Conservation (phyloP, 2,797 vertebrate genomes). For the Orientallactaga sibirica region DNA sequence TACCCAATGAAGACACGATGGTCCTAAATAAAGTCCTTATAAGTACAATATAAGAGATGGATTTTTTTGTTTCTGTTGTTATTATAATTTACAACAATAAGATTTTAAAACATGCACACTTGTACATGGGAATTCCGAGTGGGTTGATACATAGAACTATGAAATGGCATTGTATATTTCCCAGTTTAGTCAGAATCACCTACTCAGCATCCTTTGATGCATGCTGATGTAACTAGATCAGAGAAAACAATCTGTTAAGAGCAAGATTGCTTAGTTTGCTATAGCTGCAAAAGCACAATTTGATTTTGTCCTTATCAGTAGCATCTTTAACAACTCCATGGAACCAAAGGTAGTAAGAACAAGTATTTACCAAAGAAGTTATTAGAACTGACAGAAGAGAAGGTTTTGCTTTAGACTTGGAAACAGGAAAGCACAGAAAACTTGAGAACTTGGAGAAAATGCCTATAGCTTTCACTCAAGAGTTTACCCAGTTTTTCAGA, state of each 20-base stretch:
- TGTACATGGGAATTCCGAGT: background rate
- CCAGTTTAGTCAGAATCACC: background rate
- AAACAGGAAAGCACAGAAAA: background rate
- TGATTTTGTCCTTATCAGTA: conserved; percentile 30
- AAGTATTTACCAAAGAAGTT: conserved; percentile 13
- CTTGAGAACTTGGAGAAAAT: background rate
- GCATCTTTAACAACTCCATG: conserved; percentile 12
- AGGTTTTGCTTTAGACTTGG: background rate
- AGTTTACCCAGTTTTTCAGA: background rate
- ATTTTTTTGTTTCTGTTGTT: conserved; percentile 58
- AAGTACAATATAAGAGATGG: conserved; percentile 14
- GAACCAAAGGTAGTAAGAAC: background rate
- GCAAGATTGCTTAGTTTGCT: background rate
- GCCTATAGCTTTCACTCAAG: background rate
- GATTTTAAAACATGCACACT: background rate
- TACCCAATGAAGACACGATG: background rate
- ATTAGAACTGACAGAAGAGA: background rate
- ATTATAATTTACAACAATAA: background rate
- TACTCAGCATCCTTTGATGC: background rate
- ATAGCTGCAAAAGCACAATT: background rate
- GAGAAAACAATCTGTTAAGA: conserved; percentile 14
- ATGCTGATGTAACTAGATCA: background rate
- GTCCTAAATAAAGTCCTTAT: background rate
- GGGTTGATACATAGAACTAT: background rate
- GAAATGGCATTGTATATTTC: background rate